A percentile compares a stretch with the other conserved stretches of the same genome.
phyloP scores from a whole-genome alignment of 1,140 invertebrate genomes.

The Phortica variegata region DNA sequence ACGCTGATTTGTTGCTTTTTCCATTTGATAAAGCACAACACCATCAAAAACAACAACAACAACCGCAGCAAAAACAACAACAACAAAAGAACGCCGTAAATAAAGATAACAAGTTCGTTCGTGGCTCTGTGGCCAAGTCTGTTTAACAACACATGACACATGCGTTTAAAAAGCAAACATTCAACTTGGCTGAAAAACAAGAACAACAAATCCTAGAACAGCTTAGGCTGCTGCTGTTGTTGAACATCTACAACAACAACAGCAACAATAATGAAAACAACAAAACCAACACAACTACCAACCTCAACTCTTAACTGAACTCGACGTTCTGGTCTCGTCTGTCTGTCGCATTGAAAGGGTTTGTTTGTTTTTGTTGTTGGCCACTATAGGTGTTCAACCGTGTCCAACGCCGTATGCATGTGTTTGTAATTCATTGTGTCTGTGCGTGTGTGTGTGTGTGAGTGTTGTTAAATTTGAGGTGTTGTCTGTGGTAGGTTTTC shows the following conservation, averaged over 20 bases:
- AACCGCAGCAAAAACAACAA: background rate
- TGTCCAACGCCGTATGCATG: conserved; percentile 21
- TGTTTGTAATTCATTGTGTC: background rate
- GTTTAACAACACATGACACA: too few species aligned
- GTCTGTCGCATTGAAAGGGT: background rate
- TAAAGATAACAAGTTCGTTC: too few species aligned
- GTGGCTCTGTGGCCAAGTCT: too few species aligned
- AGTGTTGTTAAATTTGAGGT: background rate
- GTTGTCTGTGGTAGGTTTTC: conserved; percentile 3
- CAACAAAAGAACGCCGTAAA: too few species aligned
- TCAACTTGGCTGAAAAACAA: conserved; percentile 3
- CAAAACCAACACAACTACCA: too few species aligned
- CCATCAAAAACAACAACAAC: background rate
- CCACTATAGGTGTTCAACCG: background rate
- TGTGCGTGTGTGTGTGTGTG: background rate
- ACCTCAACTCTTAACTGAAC: too few species aligned
- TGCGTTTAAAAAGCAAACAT: background rate
- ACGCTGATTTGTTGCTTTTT: conserved; percentile 14
- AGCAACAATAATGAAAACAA: too few species aligned
- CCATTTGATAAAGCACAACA: conserved; percentile 24
- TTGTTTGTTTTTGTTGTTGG: background rate
- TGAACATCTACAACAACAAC: too few species aligned
- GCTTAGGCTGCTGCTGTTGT: too few species aligned
- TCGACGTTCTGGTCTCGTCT: too few species aligned
- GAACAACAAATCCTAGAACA: background rate